Conservation (phyloP, 2,888 invertebrate genomes). For the Tetragonula carbonaria region DNA sequence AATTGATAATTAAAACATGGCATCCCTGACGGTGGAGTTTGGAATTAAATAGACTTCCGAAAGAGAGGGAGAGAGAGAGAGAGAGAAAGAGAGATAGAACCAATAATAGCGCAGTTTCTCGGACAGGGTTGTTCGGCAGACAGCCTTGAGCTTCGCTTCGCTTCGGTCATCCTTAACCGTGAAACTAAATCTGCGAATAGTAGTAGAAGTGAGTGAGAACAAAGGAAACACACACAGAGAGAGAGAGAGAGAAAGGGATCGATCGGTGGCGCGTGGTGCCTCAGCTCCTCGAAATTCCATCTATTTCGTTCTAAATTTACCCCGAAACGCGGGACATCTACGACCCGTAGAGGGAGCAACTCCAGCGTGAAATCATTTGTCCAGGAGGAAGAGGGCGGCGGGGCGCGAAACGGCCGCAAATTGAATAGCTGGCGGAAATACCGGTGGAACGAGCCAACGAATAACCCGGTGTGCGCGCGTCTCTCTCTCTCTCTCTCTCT, state of each 20-base stretch:
- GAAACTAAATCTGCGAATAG: constrained; percentile 25
- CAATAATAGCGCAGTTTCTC: background rate
- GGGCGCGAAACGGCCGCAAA: constrained; percentile 76
- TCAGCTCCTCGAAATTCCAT: constrained; percentile 45
- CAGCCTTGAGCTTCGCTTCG: background rate
- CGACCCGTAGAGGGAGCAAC: constrained; percentile 65
- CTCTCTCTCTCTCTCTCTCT: constrained; percentile 7
- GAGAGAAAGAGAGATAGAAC: background rate
- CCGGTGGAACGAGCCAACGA: constrained; percentile 75
- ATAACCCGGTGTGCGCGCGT: constrained; percentile 70
- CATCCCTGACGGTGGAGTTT: background rate
- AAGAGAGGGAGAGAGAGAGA: background rate
- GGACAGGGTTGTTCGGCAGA: background rate
- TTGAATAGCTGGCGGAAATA: constrained; percentile 78
- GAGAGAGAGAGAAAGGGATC: background rate
- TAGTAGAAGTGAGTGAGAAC: background rate
- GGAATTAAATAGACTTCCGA: background rate
- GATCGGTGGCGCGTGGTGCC: constrained; percentile 18
- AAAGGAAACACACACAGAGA: background rate
- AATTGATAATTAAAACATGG: background rate
- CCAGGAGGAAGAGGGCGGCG: constrained; percentile 66
- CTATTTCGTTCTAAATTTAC: constrained; percentile 56
- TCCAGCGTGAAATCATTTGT: constrained; percentile 78
- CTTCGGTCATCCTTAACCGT: constrained; percentile 15
- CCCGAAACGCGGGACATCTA: constrained; percentile 64